Conservation (phyloP, 2,888 invertebrate genomes). For the Drosophila nr. fundita region DNA sequence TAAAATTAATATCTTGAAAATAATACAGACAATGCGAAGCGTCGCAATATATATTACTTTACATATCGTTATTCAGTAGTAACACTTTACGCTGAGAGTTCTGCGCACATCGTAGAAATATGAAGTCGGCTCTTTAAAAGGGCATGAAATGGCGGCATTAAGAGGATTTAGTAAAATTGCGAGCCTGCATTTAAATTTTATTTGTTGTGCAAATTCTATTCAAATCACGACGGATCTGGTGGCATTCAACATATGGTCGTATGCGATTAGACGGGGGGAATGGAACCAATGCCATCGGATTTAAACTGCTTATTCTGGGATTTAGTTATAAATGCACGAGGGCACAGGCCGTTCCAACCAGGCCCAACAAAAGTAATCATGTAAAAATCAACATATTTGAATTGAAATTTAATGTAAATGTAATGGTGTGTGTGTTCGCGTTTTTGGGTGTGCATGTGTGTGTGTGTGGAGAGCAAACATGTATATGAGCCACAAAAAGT, state of each 20-base stretch:
- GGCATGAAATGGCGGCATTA: slow-evolving; percentile 53
- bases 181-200: slow-evolving; percentile 58
- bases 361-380: slow-evolving; percentile 54
- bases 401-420: slow-evolving; percentile 81
- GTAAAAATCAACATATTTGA: slow-evolving; percentile 55
- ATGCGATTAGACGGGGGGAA: background rate
- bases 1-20: background rate
- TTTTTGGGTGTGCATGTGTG: slow-evolving; percentile 9
- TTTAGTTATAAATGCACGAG: slow-evolving; percentile 74
- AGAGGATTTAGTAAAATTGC: slow-evolving; percentile 57
- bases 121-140: slow-evolving; percentile 22
- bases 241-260: slow-evolving; percentile 75
- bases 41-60: background rate
- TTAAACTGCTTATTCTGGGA: slow-evolving; percentile 75
- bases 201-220: slow-evolving; percentile 74
- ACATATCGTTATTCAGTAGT: no score
- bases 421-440: slow-evolving; percentile 17
- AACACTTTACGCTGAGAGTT: background rate
- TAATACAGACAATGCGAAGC: background rate
- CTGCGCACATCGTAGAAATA: background rate
- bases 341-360: slow-evolving; percentile 37
- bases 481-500: slow-evolving; percentile 31
- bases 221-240: slow-evolving; percentile 73
- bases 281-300: slow-evolving; percentile 53
- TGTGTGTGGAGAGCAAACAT: slow-evolving; percentile 31